Percentiles rank a stretch among this genome's conserved stretches.
These are phyloP conservation scores for Urechis unicinctus DNA, from an alignment of 2,888 invertebrate genomes.

Conservation along the genomic window DNA sequence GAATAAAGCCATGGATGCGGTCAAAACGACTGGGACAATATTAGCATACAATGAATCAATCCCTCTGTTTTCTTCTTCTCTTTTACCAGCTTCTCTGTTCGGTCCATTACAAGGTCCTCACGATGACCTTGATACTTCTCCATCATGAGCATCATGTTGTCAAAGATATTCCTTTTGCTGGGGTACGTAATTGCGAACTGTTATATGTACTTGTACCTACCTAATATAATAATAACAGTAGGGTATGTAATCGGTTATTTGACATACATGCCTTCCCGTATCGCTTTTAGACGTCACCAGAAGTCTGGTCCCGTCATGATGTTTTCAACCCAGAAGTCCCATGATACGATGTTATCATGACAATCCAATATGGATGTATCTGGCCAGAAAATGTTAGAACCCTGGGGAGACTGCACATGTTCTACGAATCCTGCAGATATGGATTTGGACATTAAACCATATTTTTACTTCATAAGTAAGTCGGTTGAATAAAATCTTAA, in stretches of 20 bases:
- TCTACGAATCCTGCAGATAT: no score
- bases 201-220: no score
- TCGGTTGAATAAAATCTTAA: no score
- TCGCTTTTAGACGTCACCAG: conserved; percentile 42
- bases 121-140: conserved; percentile 93
- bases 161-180: conserved; percentile 91
- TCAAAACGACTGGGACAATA: background rate
- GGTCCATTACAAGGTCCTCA: conserved; percentile 85
- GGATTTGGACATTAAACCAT: no score
- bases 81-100: conserved; percentile 85
- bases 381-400: conserved; percentile 52
- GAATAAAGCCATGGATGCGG: background rate
- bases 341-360: conserved; percentile 54
- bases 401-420: conserved; percentile 57
- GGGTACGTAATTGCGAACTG: background rate
- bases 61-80: conserved; percentile 96
- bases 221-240: no score
- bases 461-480: no score
- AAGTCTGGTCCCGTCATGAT: conserved; percentile 50
- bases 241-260: no score
- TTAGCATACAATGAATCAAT: conserved; percentile 57
- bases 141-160: conserved; percentile 98
- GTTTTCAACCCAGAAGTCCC: conserved; percentile 50
- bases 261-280: conserved; percentile 78
- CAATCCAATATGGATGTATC: conserved; percentile 67